A percentile compares a stretch with the other conserved stretches of the same genome.
Evolutionary conservation across 2,113 vertebrate genomes (phyloP).

Genomic region (Empidonax traillii): DNA sequence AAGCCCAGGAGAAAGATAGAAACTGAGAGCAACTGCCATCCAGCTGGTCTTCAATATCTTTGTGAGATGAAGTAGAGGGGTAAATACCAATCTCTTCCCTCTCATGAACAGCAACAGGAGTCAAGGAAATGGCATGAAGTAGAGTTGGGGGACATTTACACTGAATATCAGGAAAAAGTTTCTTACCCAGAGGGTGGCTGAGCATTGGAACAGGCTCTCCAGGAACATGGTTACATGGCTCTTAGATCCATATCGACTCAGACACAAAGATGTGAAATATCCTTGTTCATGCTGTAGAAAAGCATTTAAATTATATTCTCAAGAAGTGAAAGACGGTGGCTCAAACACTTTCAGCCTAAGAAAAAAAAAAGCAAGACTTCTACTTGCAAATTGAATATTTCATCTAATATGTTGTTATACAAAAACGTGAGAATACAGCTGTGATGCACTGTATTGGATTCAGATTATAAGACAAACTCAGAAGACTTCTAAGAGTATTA

Average conservation of each 20-base stretch:
- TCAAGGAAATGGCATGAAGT: rapidly evolving
- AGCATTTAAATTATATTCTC: background rate
- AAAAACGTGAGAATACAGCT: background rate
- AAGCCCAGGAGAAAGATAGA: background rate
- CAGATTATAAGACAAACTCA: background rate
- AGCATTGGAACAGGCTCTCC: background rate
- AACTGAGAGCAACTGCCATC: background rate
- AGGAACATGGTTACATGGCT: background rate
- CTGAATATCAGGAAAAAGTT: background rate
- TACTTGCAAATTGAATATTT: background rate
- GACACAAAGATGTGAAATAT: background rate
- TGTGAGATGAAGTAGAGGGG: background rate
- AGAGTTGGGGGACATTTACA: background rate
- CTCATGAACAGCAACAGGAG: background rate
- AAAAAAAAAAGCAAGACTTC: background rate
- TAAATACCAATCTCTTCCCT: background rate
- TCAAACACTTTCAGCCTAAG: background rate
- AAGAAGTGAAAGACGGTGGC: background rate
- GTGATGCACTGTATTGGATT: background rate
- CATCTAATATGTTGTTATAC: background rate
- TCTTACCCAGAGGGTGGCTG: background rate
- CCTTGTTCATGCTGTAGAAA: background rate
- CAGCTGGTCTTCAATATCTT: background rate
- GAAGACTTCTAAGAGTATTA: background rate
- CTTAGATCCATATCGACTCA: background rate